A percentile compares a stretch with the other conserved stretches of the same genome.
Conservation (phyloP, 2,113 vertebrate species). For the Hippocampus abdominalis region DNA sequence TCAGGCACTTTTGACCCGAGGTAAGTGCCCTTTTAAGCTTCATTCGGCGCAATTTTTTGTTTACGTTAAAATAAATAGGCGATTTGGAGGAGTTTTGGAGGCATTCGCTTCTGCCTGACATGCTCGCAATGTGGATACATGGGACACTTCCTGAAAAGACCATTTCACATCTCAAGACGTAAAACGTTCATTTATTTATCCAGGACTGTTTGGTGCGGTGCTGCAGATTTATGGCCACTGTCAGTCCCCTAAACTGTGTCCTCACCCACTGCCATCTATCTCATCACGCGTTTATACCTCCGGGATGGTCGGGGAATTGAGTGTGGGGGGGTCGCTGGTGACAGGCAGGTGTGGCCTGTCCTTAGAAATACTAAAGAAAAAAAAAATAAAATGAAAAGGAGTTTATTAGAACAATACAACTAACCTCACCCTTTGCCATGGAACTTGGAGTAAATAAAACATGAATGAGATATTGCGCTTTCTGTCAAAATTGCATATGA, state of each 20-base stretch:
- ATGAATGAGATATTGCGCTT: too few relatives aligned
- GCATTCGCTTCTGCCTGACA: background rate
- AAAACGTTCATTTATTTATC: slow-evolving; percentile 38
- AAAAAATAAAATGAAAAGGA: slow-evolving; percentile 3
- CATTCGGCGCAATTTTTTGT: too few relatives aligned
- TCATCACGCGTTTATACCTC: slow-evolving; percentile 2
- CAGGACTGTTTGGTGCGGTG: slow-evolving; percentile 28
- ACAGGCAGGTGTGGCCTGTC: slow-evolving; percentile 13
- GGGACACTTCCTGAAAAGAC: background rate
- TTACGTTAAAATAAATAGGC: background rate
- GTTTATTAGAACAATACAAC: background rate
- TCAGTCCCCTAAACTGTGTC: slow-evolving; percentile 24
- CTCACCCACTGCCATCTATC: slow-evolving; percentile 17
- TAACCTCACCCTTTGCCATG: too few relatives aligned
- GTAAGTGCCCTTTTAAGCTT: too few relatives aligned
- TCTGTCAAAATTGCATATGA: too few relatives aligned
- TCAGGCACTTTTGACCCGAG: too few relatives aligned
- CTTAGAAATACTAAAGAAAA: slow-evolving; percentile 10
- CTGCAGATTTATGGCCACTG: slow-evolving; percentile 14
- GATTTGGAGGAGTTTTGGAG: background rate
- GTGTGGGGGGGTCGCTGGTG: background rate
- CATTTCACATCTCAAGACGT: slow-evolving; percentile 10
- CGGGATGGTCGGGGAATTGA: slow-evolving; percentile 5
- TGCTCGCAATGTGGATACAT: background rate
- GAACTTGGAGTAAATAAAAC: too few relatives aligned